These are phyloP conservation scores for Lepidurus packardi DNA, from an alignment of 1,140 invertebrate species.

Conservation along the genomic window DNA sequence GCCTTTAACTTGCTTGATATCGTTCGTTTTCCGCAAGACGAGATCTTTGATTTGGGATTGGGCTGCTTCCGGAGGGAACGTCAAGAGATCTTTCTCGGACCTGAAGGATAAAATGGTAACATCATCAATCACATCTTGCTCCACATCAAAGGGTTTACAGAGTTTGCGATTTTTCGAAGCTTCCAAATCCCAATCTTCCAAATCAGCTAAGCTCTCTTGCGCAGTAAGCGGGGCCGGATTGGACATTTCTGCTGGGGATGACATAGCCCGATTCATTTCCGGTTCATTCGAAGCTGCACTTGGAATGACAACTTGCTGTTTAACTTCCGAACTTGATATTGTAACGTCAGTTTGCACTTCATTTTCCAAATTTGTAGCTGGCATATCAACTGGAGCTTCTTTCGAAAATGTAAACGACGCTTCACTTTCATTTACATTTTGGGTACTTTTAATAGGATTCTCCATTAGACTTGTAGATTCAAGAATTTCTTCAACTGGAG, in stretches of 20 bases:
- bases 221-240: not conserved
- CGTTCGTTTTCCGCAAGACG: slow-evolving; percentile 25
- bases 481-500: too few relatives aligned
- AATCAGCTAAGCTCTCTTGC: not conserved
- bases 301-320: too few relatives aligned
- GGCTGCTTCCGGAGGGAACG: not conserved
- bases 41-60: not conserved
- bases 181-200: slow-evolving; percentile 9
- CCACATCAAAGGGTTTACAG: not conserved
- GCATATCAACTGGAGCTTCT: too few relatives aligned
- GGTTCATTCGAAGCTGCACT: too few relatives aligned
- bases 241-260: not conserved
- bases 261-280: too few relatives aligned
- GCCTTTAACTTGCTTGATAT: slow-evolving; percentile 27
- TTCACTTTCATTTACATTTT: too few relatives aligned
- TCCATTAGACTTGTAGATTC: too few relatives aligned
- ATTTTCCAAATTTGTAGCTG: too few relatives aligned
- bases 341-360: too few relatives aligned
- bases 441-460: too few relatives aligned
- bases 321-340: too few relatives aligned
- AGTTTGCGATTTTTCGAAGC: not conserved
- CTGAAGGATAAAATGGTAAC: slow-evolving; percentile 26
- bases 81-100: not conserved
- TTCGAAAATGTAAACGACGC: too few relatives aligned
- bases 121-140: slow-evolving; percentile 27